Evolutionary conservation across 2,797 vertebrate species (phyloP), one percentile per base, ranked within the genome.

Genomic region (Gallinago nigripennis): DNA sequence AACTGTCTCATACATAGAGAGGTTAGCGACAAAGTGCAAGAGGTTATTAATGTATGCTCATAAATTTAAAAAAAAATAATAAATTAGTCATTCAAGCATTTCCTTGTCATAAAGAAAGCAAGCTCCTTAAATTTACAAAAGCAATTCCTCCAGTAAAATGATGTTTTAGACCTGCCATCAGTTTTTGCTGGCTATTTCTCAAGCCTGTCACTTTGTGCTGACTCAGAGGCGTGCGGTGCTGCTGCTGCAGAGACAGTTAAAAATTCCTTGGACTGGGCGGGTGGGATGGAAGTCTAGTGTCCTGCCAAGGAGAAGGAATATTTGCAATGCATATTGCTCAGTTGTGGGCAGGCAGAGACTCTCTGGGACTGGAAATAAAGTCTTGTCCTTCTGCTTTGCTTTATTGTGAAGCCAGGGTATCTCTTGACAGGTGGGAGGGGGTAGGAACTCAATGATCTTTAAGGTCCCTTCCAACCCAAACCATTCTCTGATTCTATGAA

Each of bases 181-280:
- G 45, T 3, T 85, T 46, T 50, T 70, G 57, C 51, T 18, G 58
- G 80, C 51, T 39, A 68, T 93, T 85, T 90, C 50, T 92, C 81
- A 92, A 66, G 68, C 8, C 81, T 86, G 90, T 80, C 83, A 54
- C 76, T 81, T 76, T 9, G 0, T 92, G 94, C 96, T 95, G 94
- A 94, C 65, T 97, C 88, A 37, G 88, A 6, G 0, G 1, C 0
- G 39, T 28, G 69, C 70, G 18, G 45, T 4, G 11, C 39, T 80
- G 91, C 88, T 72, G 2, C 78, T 18, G 82, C 64, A 21, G 46
- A 43, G 66, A 13, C n/a, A 7, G 33, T 31, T 31, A 33, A 56
- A 8, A 27, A 5, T 25, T 9, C 5, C 76, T 24, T 4, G 50
- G 63, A 28, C 31, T 56, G 72, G 17, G 6, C 12, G 61, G 31